Conservation (phyloP, 2,797 vertebrate genomes). For the Chaetodon trifasciatus region DNA sequence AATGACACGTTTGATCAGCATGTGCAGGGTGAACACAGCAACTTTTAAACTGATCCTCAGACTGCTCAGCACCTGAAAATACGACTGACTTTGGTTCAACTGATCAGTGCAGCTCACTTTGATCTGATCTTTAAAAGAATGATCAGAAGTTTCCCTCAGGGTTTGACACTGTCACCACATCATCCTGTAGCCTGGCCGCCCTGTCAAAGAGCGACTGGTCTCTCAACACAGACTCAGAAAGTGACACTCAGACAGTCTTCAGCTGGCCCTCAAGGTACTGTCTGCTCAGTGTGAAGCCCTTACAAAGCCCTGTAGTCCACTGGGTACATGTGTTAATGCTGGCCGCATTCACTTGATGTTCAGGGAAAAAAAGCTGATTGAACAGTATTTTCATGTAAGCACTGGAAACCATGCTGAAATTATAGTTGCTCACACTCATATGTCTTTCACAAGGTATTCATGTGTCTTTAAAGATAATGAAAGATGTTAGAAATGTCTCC, state of each 20-base stretch:
- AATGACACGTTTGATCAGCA: neutral
- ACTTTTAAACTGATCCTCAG: neutral
- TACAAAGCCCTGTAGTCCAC: conserved; percentile 36
- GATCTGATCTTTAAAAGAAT: conserved; percentile 12
- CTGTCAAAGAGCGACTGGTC: conserved; percentile 92
- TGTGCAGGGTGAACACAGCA: neutral
- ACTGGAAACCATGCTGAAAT: neutral
- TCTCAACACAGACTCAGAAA: conserved; percentile 92
- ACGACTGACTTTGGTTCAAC: neutral
- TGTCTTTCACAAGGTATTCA: neutral
- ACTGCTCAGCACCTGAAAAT: neutral
- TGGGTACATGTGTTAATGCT: conserved; percentile 39
- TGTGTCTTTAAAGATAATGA: neutral
- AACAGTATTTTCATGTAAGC: neutral
- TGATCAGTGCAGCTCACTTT: conserved; percentile 10
- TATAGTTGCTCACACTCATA: neutral
- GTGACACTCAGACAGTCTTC: conserved; percentile 89
- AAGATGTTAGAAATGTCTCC: neutral
- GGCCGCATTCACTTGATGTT: neutral
- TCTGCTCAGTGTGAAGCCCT: conserved; percentile 42
- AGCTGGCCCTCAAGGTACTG: conserved; percentile 94
- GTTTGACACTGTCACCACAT: conserved; percentile 65
- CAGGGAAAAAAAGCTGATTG: neutral
- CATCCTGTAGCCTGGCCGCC: conserved; percentile 77
- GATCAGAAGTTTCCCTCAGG: conserved; percentile 25